A percentile compares a stretch with the other conserved stretches of the same genome.
Conservation (phyloP, 1,140 invertebrate species). For the Gryon sp. region DNA sequence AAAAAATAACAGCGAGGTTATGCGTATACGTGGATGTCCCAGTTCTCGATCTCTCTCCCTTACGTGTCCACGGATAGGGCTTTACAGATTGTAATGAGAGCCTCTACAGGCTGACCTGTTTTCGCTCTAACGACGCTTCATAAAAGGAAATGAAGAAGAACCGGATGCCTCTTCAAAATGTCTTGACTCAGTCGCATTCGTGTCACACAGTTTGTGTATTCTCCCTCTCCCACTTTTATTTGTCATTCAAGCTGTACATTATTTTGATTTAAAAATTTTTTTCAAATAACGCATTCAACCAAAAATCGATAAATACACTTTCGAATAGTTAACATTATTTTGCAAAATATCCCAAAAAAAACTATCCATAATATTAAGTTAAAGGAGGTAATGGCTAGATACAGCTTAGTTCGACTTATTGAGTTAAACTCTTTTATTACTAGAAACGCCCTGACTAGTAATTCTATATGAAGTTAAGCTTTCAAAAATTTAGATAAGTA, state of each 20-base stretch:
- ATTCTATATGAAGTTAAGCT: too few species aligned
- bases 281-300: constrained; percentile 1
- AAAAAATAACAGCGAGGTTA: constrained; percentile 16
- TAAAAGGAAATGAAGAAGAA: constrained; percentile 49
- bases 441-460: too few species aligned
- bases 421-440: too few species aligned
- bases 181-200: constrained; percentile 44
- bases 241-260: constrained; percentile 23
- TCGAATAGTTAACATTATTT: too few species aligned
- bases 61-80: constrained; percentile 32
- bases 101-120: constrained; percentile 64
- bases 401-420: too few species aligned
- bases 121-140: constrained; percentile 62
- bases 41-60: constrained; percentile 53
- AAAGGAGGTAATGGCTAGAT: too few species aligned
- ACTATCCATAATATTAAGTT: too few species aligned
- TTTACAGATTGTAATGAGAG: constrained; percentile 60
- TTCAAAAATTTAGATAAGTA: too few species aligned
- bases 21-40: constrained; percentile 59
- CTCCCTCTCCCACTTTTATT: constrained; percentile 27
- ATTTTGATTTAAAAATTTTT: constrained; percentile 12
- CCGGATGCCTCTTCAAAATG: constrained; percentile 40
- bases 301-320: too few species aligned
- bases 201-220: constrained; percentile 33
- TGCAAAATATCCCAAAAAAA: too few species aligned